Percentiles rank a stretch among this genome's conserved stretches.
Evolutionary conservation across 1,140 invertebrate species (phyloP).

Genomic region (Leguminivora glycinivorella): DNA sequence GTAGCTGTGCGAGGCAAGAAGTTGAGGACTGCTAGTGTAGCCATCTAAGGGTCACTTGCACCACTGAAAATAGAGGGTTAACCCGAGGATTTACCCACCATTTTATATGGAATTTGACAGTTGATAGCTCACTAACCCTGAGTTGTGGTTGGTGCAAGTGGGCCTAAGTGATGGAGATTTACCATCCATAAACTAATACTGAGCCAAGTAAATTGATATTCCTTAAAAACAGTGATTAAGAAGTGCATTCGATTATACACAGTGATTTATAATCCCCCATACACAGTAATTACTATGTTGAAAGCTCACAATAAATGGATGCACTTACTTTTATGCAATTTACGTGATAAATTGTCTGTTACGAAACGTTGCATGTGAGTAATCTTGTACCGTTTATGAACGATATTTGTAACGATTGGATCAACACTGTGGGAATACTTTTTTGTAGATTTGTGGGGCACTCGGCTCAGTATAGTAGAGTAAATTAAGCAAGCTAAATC

Average conservation of each 20-base stretch:
- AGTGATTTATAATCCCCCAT: slow-evolving; percentile 35
- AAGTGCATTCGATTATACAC: slow-evolving; percentile 17
- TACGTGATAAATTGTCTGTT: slow-evolving; percentile 9
- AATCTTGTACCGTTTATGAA: neutral
- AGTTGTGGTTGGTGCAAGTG: too few relatives aligned
- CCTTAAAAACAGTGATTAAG: slow-evolving; percentile 14
- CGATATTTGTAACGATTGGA: neutral
- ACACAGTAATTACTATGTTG: slow-evolving; percentile 26
- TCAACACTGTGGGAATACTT: neutral
- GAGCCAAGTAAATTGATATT: slow-evolving; percentile 2
- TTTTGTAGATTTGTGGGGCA: neutral
- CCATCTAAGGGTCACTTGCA: too few relatives aligned
- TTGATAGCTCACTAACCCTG: too few relatives aligned
- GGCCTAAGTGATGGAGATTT: too few relatives aligned
- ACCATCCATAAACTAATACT: too few relatives aligned
- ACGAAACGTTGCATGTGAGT: neutral
- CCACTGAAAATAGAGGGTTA: too few relatives aligned
- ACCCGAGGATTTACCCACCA: too few relatives aligned
- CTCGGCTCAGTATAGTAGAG: too few relatives aligned
- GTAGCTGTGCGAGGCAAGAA: too few relatives aligned
- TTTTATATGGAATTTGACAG: too few relatives aligned
- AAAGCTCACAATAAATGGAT: slow-evolving; percentile 24
- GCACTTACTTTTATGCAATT: slow-evolving; percentile 19
- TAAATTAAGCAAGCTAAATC: too few relatives aligned
- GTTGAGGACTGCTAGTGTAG: too few relatives aligned